Evolutionary conservation across 2,113 vertebrate genomes (phyloP), one percentile per base, ranked within the genome.

Genomic region (Phylloscopus trochilus): DNA sequence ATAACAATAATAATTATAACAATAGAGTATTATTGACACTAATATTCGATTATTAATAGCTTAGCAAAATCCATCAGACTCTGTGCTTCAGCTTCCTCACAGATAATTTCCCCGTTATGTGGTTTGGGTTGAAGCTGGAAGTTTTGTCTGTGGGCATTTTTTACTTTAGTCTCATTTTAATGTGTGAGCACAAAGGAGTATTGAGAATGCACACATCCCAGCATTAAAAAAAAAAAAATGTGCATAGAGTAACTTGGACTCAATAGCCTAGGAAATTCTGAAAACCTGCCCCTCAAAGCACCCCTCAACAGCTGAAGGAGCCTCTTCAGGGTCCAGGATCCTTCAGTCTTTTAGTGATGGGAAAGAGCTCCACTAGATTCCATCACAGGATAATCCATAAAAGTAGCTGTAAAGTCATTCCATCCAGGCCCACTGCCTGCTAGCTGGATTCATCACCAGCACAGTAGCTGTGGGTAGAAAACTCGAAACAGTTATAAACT

Each of bases 351-450:
- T 37, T 17, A 33, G 10, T 6, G 18, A 81, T 62, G 10, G 22
- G 17, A 59, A 69, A 83, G 22, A 67, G 20, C 10, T 46, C 35
- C 47, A 3, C 14, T 8, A 63, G 19, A 13, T 27, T 77, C 64
- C 7, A 3, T 37, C 72, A 31, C 30, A 80, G 49, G 18, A n/a
- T 27, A 51, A 60, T 31, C 31, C 44, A 13, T 43, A 31, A 26
- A 62, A 55, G n/a, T 6, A 67, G 39, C 37, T 28, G 5, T 58
- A 16, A 76, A 56, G 15, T 20, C 37, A 35, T 16, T 10, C 28
- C 0, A 0, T 23, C 31, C 47, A 22, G 33, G 17, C 26, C 41
- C 7, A 2, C 19, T 1, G 0, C 4, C 8, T 15, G 21, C 14
- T 26, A 77, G 22, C 0, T 30, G 27, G 39, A 5, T 52, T 43